phyloP scores from a whole-genome alignment of 2,113 vertebrate species.

The Eubucco bourcierii region DNA sequence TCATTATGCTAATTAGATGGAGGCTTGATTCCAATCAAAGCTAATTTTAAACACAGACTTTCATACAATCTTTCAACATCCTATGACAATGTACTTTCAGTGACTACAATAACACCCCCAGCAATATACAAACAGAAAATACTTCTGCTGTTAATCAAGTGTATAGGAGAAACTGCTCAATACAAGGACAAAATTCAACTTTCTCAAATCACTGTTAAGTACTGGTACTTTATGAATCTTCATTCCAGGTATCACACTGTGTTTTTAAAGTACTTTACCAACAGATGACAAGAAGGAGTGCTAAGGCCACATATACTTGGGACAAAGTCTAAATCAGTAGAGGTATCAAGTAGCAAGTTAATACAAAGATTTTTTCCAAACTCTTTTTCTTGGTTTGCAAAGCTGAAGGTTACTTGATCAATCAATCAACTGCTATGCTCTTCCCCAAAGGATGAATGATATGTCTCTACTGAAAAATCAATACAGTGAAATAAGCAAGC shows the following conservation, averaged over 20 bases:
- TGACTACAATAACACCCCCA: not conserved
- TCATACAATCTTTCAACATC: not conserved
- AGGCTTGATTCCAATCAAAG: not conserved
- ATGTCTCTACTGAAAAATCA: not conserved
- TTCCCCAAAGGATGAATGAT: not conserved
- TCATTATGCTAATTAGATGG: not conserved
- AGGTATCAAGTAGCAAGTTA: not conserved
- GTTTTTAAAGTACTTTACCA: not conserved
- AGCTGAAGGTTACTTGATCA: not conserved
- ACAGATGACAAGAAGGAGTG: not conserved
- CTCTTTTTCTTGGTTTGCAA: not conserved
- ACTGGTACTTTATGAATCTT: not conserved
- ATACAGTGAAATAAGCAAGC: not conserved
- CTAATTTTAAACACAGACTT: not conserved
- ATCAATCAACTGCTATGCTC: not conserved
- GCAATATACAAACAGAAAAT: not conserved
- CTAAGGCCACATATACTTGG: too few relatives aligned
- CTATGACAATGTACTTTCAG: not conserved
- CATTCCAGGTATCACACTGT: not conserved
- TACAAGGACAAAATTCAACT: not conserved
- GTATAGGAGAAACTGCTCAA: not conserved
- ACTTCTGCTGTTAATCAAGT: not conserved
- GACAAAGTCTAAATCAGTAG: not conserved
- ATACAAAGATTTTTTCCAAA: not conserved
- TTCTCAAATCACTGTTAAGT: not conserved